Base-by-base conservation (phyloP, 2,797 vertebrate genomes). In the Poecile montanus region DNA sequence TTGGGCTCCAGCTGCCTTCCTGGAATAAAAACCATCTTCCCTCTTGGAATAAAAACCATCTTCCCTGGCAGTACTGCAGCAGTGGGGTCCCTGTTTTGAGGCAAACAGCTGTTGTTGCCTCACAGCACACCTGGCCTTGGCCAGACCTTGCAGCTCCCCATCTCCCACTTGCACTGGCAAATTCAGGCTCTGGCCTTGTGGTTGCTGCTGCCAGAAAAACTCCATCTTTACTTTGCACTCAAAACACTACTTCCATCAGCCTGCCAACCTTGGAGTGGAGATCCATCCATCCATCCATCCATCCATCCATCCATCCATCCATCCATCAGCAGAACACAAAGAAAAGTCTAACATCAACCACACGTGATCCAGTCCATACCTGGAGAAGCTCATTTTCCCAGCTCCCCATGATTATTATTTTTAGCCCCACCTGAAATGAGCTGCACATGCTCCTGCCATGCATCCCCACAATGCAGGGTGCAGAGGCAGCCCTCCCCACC, bases 371-470 rank as follows among this genome's bases (percentile, higher is more conserved):
- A 53, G 4, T 21, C 40, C 48, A 5, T 38, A 16, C 27, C 19
- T 50, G 30, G 15, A 81, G 29, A 21, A 51, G 29, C 29, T 77
- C 2, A 7, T 42, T 58, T 75, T 66, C 15, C 45, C 38, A 26
- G 19, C 60, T 92, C 5, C 18, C 53, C 17, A 2, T 4, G 14
- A 14, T 58, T 25, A 40, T n/a, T 36, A 7, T 5, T 34, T 85
- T 65, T n/a, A 88, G 25, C 5, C 23, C 21, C 10, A 26, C 7
- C 21, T 17, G 27, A 50, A 89, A 47, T 13, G 36, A 75, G 16
- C 47, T 40, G 7, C 42, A 11, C 1, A 0, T 5, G n/a, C 62
- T 66, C 0, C 0, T 22, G 60, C 22, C 0, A 3, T 13, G 29
- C 5, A 4, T 26, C 27, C 54, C 47, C 57, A 32, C 62, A 32